A percentile compares a stretch with the other conserved stretches of the same genome.
Evolutionary conservation across 1,140 invertebrate species (phyloP).

Genomic region (Neodiprion virginianus): DNA sequence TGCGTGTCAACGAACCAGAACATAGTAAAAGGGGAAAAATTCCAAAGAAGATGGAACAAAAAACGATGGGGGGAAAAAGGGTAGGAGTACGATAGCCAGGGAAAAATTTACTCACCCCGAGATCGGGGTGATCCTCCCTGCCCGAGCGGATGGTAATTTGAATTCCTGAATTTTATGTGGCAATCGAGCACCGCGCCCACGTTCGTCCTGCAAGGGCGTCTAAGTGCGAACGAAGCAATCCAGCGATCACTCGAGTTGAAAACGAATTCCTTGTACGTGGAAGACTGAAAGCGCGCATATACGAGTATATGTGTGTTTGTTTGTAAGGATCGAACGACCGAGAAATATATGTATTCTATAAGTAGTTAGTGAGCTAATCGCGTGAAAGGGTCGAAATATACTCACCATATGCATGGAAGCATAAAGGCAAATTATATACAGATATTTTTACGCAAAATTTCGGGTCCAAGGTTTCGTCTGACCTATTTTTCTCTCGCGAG

Average conservation of each 20-base stretch:
- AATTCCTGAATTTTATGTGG: slow-evolving; percentile 5
- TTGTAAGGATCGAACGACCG: no score
- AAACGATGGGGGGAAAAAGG: background rate
- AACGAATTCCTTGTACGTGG: background rate
- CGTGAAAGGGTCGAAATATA: no score
- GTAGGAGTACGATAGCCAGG: background rate
- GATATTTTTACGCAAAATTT: no score
- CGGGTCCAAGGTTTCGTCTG: no score
- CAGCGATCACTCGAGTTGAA: background rate
- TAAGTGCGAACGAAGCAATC: background rate
- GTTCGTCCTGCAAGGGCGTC: background rate
- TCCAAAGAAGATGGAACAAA: background rate
- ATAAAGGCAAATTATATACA: no score
- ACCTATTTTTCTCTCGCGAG: no score
- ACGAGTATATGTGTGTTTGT: no score
- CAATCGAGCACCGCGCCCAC: background rate
- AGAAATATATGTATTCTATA: no score
- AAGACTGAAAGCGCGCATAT: background rate
- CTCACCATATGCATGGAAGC: no score
- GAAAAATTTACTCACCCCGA: background rate
- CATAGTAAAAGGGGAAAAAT: slow-evolving; percentile 7
- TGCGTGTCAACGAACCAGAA: slow-evolving; percentile 5
- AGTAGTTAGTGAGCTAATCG: no score
- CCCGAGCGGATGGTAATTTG: background rate
- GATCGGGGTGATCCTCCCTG: no score